phyloP scores from a whole-genome alignment of 2,888 invertebrate species.

The Athripsodes cinereus region DNA sequence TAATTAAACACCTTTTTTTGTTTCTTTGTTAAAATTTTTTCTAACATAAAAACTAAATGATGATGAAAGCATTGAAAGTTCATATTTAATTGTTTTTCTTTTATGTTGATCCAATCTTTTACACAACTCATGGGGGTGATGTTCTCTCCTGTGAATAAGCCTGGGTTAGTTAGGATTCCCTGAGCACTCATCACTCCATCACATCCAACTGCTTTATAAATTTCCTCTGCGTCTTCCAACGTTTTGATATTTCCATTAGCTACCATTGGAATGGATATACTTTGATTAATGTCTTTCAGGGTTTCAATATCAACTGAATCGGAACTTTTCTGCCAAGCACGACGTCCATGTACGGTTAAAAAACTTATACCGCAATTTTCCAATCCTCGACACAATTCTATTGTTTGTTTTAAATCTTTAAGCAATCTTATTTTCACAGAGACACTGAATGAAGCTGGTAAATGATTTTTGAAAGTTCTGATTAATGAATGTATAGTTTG shows the following conservation, averaged over 20 bases:
- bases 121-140: conserved; percentile 72
- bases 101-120: conserved; percentile 73
- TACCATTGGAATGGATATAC: conserved; percentile 74
- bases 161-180: conserved; percentile 86
- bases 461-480: conserved; percentile 62
- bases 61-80: conserved; percentile 88
- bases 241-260: conserved; percentile 88
- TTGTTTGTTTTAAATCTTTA: conserved; percentile 61
- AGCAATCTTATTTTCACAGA: conserved; percentile 89
- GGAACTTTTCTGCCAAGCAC: conserved; percentile 71
- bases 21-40: conserved; percentile 66
- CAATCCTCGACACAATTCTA: conserved; percentile 72
- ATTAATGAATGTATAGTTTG: conserved; percentile 79
- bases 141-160: conserved; percentile 69
- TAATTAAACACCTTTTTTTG: conserved; percentile 75
- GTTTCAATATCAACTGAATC: conserved; percentile 65
- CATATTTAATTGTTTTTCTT: conserved; percentile 56
- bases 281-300: conserved; percentile 64
- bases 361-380: conserved; percentile 86
- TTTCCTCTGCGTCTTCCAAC: conserved; percentile 60
- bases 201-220: conserved; percentile 64
- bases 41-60: conserved; percentile 94
- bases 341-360: conserved; percentile 87
- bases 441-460: conserved; percentile 72
- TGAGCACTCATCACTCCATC: conserved; percentile 91